A percentile compares a stretch with the other conserved stretches of the same genome.
Conservation (phyloP, 1,140 invertebrate genomes). For the Araneus ventricosus region DNA sequence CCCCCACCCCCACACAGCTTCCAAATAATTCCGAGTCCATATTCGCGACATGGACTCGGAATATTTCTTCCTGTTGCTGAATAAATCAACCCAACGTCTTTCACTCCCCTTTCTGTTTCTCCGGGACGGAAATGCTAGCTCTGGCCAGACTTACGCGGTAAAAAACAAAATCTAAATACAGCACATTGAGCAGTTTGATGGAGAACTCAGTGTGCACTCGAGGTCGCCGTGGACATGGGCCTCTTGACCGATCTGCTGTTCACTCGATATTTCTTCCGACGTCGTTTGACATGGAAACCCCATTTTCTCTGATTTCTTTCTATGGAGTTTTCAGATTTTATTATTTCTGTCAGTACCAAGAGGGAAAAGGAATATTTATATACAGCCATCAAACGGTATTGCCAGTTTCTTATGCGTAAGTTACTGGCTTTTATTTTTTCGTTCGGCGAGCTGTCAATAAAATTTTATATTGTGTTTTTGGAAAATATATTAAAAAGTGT, state of each 20-base stretch:
- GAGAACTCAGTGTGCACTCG: constrained; percentile 21
- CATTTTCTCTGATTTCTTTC: constrained; percentile 38
- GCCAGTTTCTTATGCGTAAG: too few species aligned
- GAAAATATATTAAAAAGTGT: too few species aligned
- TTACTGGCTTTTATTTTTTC: too few species aligned
- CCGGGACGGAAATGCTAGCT: not conserved
- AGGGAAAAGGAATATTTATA: not conserved
- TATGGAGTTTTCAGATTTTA: constrained; percentile 18
- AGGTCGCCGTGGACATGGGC: constrained; percentile 57
- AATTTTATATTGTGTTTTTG: too few species aligned
- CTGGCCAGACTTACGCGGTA: not conserved
- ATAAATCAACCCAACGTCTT: not conserved
- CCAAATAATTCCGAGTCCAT: not conserved
- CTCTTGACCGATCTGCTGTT: constrained; percentile 63
- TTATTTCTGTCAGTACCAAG: not conserved
- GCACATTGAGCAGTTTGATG: constrained; percentile 38
- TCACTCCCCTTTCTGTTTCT: constrained; percentile 4
- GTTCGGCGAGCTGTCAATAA: too few species aligned
- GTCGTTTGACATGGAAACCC: constrained; percentile 48
- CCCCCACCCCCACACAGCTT: not conserved
- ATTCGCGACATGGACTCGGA: not conserved
- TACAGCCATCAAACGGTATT: not conserved
- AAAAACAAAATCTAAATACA: constrained; percentile 3
- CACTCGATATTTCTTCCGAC: constrained; percentile 57
- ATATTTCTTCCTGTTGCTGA: not conserved